A percentile compares a stretch with the other conserved stretches of the same genome.
phyloP scores from a whole-genome alignment of 2,113 vertebrate genomes.

The Odontophorus gujanensis region DNA sequence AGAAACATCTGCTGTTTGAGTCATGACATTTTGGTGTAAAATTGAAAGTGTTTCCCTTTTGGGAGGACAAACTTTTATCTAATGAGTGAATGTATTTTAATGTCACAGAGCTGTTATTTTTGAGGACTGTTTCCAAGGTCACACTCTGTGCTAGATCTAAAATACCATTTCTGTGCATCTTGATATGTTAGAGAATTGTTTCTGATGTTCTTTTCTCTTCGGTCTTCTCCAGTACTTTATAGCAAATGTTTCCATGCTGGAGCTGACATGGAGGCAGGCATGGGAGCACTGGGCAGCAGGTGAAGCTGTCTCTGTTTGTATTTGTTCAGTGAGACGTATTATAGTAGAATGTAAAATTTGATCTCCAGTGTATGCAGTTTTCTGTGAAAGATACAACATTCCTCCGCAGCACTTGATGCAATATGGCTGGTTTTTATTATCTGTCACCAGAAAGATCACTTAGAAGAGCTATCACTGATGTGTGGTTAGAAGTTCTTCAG shows the following conservation, averaged over 20 bases:
- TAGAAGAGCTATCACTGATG: neutral
- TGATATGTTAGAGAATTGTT: neutral
- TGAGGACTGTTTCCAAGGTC: neutral
- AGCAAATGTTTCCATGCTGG: neutral
- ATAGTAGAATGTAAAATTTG: neutral
- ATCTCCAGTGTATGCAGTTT: neutral
- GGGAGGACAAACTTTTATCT: conserved; percentile 43
- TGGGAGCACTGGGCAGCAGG: neutral
- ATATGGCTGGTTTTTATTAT: neutral
- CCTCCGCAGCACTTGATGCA: neutral
- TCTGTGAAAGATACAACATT: neutral
- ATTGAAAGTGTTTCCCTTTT: neutral
- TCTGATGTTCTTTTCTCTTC: neutral
- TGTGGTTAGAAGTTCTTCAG: neutral
- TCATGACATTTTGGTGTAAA: conserved; percentile 50
- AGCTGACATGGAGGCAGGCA: neutral
- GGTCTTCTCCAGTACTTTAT: neutral
- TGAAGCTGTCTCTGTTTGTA: neutral
- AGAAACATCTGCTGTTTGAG: conserved; percentile 42
- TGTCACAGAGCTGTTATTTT: conserved; percentile 13
- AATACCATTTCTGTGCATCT: neutral
- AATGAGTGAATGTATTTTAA: conserved; percentile 32
- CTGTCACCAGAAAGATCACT: accelerated
- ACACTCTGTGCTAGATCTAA: neutral
- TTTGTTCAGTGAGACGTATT: accelerated